Base-by-base conservation (phyloP, 2,797 vertebrate species). In the Lycodopsis pacificus region DNA sequence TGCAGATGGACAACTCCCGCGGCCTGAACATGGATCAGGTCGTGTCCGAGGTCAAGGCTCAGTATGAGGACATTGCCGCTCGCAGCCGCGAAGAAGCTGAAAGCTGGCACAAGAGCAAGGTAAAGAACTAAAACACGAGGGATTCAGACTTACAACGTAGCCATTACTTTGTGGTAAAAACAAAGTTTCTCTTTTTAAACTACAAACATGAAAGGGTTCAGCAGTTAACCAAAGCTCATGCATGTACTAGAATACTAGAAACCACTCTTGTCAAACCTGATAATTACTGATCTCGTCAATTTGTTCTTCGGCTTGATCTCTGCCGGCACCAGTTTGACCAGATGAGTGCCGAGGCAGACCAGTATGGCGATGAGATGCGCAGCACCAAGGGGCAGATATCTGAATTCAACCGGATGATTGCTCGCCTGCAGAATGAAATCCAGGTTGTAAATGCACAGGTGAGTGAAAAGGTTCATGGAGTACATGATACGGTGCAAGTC, bases 81-180 rank as follows among this genome's bases (percentile, higher is more conserved):
- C 90, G 86, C 11, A 97, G 95, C 81, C 95, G 96, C 0, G 86
- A 94, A 0, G 97, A 98, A 75, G 94, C 96, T 0, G 97, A 98
- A 75, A 81, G 83, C 4, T 97, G 95, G 95, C 94, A 97, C 90
- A 96, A 96, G 75, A 95, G 20, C 67, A 98, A 97, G 96, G 97
- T 98, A 80, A 92, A 53, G 2, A 53, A 38, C 7, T 25, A 25
- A 44, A 65, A 66, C 4, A 30, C 0, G 15, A 49, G 38, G 10
- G 10, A 56, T 8, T 8, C 44, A 61, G 9, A 19, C 44, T 20
- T 22, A 51, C 11, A 61, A 61, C 25, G 9, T 6, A 0, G 1
- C 17, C 59, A 14, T 42, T 25, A 34, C 2, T 34, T 34, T 22
- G 3, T 49, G 20, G 27, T 8, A 53, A 61, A 85, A 68, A 38